Percentiles rank a stretch among this genome's conserved stretches.
Conservation (phyloP, 1,140 invertebrate species). For the Calycopis cecrops region DNA sequence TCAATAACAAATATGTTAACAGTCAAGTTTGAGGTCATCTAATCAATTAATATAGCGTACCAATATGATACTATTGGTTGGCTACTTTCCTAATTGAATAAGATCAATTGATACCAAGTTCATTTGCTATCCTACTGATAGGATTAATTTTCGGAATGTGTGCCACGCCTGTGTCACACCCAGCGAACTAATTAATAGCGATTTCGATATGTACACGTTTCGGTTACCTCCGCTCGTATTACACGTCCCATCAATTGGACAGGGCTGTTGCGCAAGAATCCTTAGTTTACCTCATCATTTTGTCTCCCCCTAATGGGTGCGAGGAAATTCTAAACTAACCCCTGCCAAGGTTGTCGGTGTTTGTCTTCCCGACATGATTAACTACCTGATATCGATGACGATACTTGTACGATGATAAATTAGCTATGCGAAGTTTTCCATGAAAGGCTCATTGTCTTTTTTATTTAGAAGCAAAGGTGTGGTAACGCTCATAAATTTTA, state of each 20-base stretch:
- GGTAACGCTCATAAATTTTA: slow-evolving; percentile 23
- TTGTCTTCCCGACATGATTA: slow-evolving; percentile 46
- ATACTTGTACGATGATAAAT: slow-evolving; percentile 35
- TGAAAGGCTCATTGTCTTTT: slow-evolving; percentile 31
- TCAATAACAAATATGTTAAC: too few relatives aligned
- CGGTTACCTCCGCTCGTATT: slow-evolving; percentile 35
- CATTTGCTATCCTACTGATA: slow-evolving; percentile 45
- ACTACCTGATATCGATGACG: slow-evolving; percentile 32
- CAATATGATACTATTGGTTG: slow-evolving; percentile 22
- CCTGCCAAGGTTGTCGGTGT: slow-evolving; percentile 39
- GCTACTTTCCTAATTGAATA: slow-evolving; percentile 41
- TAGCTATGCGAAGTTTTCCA: slow-evolving; percentile 30
- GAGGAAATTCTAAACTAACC: slow-evolving; percentile 39
- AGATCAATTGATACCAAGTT: slow-evolving; percentile 55
- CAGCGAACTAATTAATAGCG: slow-evolving; percentile 62
- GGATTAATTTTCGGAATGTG: slow-evolving; percentile 68
- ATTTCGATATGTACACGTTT: slow-evolving; percentile 48
- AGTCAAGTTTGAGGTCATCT: slow-evolving; percentile 32
- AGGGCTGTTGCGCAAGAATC: slow-evolving; percentile 23
- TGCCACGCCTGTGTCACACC: slow-evolving; percentile 61
- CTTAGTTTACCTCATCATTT: slow-evolving; percentile 29
- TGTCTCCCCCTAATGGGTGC: slow-evolving; percentile 38
- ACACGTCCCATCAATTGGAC: slow-evolving; percentile 47
- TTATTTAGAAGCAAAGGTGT: slow-evolving; percentile 29
- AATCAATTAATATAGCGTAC: slow-evolving; percentile 42